These are phyloP conservation scores for Bovichtus variegatus DNA, from an alignment of 2,797 vertebrate species.

Conservation along the genomic window DNA sequence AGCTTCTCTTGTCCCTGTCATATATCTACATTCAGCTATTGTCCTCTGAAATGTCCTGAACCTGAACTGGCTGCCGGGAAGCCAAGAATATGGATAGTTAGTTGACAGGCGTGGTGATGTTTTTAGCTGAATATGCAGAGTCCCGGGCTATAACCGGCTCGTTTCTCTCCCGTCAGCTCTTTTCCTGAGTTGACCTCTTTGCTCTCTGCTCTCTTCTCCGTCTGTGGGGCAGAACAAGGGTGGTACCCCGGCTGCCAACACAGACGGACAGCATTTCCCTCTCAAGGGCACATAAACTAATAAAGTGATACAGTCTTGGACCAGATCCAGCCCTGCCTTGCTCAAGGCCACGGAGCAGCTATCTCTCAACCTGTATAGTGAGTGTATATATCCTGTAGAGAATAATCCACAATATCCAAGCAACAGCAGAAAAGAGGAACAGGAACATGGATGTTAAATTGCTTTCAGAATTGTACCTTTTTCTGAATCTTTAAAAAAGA, in stretches of 20 bases:
- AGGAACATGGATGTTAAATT: neutral
- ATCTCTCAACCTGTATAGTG: constrained; percentile 36
- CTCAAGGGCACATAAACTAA: constrained; percentile 67
- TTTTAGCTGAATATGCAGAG: constrained; percentile 74
- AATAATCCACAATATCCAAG: constrained; percentile 19
- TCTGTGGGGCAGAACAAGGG: constrained; percentile 66
- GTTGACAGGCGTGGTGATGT: constrained; percentile 59
- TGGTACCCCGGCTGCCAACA: constrained; percentile 61
- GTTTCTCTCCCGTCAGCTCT: constrained; percentile 73
- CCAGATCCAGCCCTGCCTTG: constrained; percentile 42
- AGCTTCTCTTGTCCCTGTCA: constrained; percentile 30
- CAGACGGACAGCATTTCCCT: constrained; percentile 56
- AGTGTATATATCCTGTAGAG: constrained; percentile 27
- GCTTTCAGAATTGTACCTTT: neutral
- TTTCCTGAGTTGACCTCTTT: constrained; percentile 70
- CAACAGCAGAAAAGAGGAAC: neutral
- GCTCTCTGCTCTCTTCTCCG: constrained; percentile 53
- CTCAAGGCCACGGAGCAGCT: constrained; percentile 42
- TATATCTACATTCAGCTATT: constrained; percentile 27
- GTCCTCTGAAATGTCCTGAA: constrained; percentile 48
- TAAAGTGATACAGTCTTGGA: constrained; percentile 51
- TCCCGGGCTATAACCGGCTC: constrained; percentile 51
- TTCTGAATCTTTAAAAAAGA: constrained; percentile 6
- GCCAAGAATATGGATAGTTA: constrained; percentile 39
- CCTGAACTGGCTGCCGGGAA: constrained; percentile 56